Evolutionary conservation across 2,888 invertebrate species (phyloP), one percentile per base, ranked within the genome.

Genomic region (Nephrocerus scutellatus): DNA sequence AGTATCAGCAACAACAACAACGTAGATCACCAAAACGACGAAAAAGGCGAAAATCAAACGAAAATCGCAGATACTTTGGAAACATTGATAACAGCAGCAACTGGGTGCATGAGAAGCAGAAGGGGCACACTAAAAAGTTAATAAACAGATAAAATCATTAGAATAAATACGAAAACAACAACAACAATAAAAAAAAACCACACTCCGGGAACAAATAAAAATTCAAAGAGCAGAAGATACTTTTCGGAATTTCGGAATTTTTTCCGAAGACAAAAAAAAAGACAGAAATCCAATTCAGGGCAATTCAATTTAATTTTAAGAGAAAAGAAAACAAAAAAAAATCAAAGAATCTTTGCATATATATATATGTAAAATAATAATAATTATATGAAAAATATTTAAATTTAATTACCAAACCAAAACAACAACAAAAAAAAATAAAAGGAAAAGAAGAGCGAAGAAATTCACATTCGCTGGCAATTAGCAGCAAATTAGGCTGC

Each of bases 191-290:
- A 36, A 26, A 34, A 36, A 38, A 23, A 32, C 19, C 38, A 21
- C 32, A 40, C 44, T 39, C 44, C 43, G 42, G 43, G 39, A 33
- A 33, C 26, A 29, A 14, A 35, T 10, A 24, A 32, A 39, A 22
- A 21, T 9, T 16, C 23, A 21, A 38, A 18, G 5, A 38, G 32
- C 9, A 25, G 14, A 36, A 37, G 18, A 34, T 35, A 23, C 29
- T 34, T 31, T 35, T 29, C 42, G 18, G 33, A 41, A 35, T 36
- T 12, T 39, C 28, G 30, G 20, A 19, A 39, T n/a, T 18, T 31
- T 23, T 20, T 29, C n/a, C n/a, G n/a, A 36, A 30, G 24, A 30
- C 31, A 36, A 8, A 35, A 6, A 32, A 16, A 18, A 26, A 26
- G 20, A 32, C 10, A 30, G 25, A 20, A n/a, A n/a, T n/a, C n/a